Evolutionary conservation across 2,888 invertebrate species (phyloP).

Genomic region (Agrochola circellaris): DNA sequence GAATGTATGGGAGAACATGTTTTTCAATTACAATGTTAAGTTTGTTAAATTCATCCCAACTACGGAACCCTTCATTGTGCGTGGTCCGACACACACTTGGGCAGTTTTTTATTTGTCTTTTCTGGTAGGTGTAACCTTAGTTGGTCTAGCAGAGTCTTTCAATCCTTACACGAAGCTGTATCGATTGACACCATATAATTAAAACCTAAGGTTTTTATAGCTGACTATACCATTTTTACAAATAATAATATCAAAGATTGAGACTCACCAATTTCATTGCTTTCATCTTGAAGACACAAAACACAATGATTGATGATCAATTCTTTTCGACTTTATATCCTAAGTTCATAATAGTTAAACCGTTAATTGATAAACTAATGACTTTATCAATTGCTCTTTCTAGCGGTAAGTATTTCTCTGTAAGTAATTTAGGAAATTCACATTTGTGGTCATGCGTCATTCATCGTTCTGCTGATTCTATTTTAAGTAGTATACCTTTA

Average conservation of each 20-base stretch:
- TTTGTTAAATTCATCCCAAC: too few relatives aligned
- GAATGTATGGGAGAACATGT: too few relatives aligned
- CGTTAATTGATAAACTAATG: slow-evolving; percentile 52
- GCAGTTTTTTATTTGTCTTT: too few relatives aligned
- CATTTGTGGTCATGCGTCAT: slow-evolving; percentile 53
- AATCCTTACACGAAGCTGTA: too few relatives aligned
- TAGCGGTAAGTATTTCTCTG: slow-evolving; percentile 30
- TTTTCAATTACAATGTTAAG: too few relatives aligned
- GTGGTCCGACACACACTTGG: too few relatives aligned
- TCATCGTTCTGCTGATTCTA: slow-evolving; percentile 4
- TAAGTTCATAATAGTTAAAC: slow-evolving; percentile 3
- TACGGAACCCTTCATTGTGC: too few relatives aligned
- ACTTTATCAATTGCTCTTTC: slow-evolving; percentile 44
- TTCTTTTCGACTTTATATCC: slow-evolving; percentile 54
- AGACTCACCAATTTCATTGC: slow-evolving; percentile 55
- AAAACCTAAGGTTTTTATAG: too few relatives aligned
- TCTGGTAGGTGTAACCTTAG: too few relatives aligned
- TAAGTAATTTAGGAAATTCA: slow-evolving; percentile 46
- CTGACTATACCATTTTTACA: too few relatives aligned
- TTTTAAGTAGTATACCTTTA: slow-evolving; percentile 3
- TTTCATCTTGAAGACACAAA: slow-evolving; percentile 56
- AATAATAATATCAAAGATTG: neutral
- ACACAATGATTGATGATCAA: slow-evolving; percentile 33
- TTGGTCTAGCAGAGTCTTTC: too few relatives aligned
- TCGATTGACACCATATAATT: too few relatives aligned